Evolutionary conservation across 2,797 vertebrate species (phyloP), one percentile per base, ranked within the genome.

Genomic region (Bradypodion ventrale): DNA sequence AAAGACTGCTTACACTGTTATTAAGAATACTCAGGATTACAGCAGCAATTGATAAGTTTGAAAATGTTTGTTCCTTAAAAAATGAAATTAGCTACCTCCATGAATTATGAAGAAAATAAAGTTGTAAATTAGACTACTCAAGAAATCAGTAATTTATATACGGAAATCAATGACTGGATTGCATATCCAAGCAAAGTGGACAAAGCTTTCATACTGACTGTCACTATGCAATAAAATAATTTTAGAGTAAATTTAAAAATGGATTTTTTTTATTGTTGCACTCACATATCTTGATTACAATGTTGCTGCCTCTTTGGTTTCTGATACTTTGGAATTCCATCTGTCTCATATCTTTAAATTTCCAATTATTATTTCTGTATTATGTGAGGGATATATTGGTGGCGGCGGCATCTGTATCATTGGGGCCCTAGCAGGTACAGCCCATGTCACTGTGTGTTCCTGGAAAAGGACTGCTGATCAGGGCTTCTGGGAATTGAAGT

Each of bases 91-190:
- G 0, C 62, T 84, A 3, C 84, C 87, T 90, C 85, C 52, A 62
- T 1, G 78, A 82, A 68, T 81, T 69, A n/a, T 7, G 40, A 10
- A 74, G 62, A 75, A 59, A 80, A 27, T 2, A 25, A 62, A 86
- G 86, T 52, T 77, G 66, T 40, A 80, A 75, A 35, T 65, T 46
- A 56, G 65, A 76, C 87, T 74, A n/a, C 32, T 92, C 77, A 72
- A 42, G 44, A 75, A 52, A 12, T 59, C 12, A 42, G 25, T 68
- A 59, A 46, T 40, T 49, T 65, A 9, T 66, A 21, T 75, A 15
- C n/a, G 68, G 59, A 63, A 40, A n/a, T n/a, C n/a, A 16, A 19
- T 23, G 60, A 73, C 3, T 78, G n/a, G 72, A 66, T 81, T 35
- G 42, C 23, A 72, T 32, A 2, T 75, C 37, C 75, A 32, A 83